A percentile compares a stretch with the other conserved stretches of the same genome.
phyloP scores from a whole-genome alignment of 2,113 vertebrate genomes.

The Rhinichthys klamathensis region DNA sequence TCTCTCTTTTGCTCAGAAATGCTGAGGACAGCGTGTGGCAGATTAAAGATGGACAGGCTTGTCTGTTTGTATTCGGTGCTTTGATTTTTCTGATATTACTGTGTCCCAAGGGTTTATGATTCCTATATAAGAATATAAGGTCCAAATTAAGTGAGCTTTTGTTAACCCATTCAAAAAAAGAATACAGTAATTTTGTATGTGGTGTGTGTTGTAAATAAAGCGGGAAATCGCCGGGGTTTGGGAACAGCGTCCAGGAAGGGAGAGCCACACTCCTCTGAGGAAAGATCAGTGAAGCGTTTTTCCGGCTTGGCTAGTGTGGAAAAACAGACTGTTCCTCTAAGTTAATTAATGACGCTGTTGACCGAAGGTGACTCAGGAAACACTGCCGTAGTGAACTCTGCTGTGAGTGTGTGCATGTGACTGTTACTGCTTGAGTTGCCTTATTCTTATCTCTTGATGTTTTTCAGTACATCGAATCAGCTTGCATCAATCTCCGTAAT shows the following conservation, averaged over 20 bases:
- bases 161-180: not conserved
- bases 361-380: constrained; percentile 11
- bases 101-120: not conserved
- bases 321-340: constrained; percentile 20
- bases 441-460: not conserved
- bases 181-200: not conserved
- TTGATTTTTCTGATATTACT: not conserved
- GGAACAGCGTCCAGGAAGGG: not conserved
- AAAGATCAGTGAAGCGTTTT: not conserved
- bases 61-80: not conserved
- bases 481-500: constrained; percentile 2
- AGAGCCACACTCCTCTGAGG: not conserved
- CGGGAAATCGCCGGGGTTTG: not conserved
- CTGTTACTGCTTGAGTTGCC: not conserved
- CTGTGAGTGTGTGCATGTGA: not conserved
- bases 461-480: not conserved
- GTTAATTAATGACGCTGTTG: constrained; percentile 23
- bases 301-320: constrained; percentile 22
- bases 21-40: not conserved
- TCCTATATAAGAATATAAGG: not conserved
- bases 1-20: not conserved
- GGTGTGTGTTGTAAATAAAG: not conserved
- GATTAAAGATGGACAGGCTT: not conserved
- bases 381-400: not conserved
- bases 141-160: not conserved